Evolutionary conservation across 2,797 vertebrate genomes (phyloP).

Genomic region (Limosa lapponica): DNA sequence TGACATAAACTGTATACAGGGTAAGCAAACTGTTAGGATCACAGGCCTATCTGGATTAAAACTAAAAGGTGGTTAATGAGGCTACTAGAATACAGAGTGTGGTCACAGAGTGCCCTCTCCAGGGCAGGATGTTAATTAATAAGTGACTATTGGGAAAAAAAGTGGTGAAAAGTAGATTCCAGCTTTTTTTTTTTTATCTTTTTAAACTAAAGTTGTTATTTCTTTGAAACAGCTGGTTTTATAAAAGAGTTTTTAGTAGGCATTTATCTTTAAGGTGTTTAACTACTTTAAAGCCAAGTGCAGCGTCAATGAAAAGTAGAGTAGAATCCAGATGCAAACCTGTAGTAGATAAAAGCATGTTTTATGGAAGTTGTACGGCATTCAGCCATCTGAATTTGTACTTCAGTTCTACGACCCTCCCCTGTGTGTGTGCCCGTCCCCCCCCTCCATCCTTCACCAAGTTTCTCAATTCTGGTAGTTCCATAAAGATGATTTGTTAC

Average conservation of each 20-base stretch:
- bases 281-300: background rate
- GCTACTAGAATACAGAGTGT: background rate
- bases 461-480: background rate
- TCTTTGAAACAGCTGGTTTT: background rate
- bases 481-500: background rate
- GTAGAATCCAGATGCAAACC: background rate
- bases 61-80: background rate
- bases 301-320: background rate
- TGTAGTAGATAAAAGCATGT: background rate
- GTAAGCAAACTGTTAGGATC: background rate
- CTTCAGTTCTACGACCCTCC: background rate
- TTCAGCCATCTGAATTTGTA: background rate
- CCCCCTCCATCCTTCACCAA: background rate
- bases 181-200: background rate
- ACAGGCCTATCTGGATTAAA: background rate
- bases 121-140: slow-evolving; percentile 48
- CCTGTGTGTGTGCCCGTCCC: too few relatives aligned
- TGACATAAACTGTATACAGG: background rate
- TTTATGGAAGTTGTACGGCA: background rate
- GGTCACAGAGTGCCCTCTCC: slow-evolving; percentile 66
- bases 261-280: background rate
- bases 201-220: background rate
- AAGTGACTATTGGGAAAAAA: background rate
- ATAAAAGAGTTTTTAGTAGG: background rate
- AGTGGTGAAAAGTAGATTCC: background rate